Evolutionary conservation across 1,140 invertebrate genomes (phyloP).

Genomic region (Diuraphis noxia): DNA sequence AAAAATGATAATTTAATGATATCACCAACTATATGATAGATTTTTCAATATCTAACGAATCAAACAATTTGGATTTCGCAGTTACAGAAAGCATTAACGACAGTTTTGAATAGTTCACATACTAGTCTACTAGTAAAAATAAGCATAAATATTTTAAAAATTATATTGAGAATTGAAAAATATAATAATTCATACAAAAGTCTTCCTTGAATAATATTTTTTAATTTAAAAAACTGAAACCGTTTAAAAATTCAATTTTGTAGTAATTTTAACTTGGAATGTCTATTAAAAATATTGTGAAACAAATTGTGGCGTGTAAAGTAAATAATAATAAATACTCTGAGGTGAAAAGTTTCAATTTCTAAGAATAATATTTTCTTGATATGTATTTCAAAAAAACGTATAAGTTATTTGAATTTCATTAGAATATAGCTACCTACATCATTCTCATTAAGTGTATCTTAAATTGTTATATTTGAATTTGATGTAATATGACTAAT

Average conservation of each 20-base stretch:
- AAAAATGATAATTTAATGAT: background rate
- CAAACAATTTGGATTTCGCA: no score
- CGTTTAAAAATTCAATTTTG: no score
- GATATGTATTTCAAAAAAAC: background rate
- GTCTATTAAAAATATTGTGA: no score
- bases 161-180: background rate
- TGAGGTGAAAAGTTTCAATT: background rate
- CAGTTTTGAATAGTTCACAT: background rate
- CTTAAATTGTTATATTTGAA: background rate
- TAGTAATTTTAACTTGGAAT: no score
- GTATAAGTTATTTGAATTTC: background rate
- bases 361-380: background rate
- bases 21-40: rapidly evolving
- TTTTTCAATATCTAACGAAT: background rate
- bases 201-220: no score
- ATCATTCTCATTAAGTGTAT: background rate
- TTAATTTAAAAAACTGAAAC: no score
- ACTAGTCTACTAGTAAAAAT: no score
- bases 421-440: background rate
- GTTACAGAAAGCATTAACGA: background rate
- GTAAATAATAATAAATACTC: no score
- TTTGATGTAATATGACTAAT: background rate
- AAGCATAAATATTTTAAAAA: background rate
- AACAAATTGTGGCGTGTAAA: no score
- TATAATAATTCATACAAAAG: no score